Evolutionary conservation across 2,113 vertebrate genomes (phyloP).

Genomic region (Lasiurus cinereus): DNA sequence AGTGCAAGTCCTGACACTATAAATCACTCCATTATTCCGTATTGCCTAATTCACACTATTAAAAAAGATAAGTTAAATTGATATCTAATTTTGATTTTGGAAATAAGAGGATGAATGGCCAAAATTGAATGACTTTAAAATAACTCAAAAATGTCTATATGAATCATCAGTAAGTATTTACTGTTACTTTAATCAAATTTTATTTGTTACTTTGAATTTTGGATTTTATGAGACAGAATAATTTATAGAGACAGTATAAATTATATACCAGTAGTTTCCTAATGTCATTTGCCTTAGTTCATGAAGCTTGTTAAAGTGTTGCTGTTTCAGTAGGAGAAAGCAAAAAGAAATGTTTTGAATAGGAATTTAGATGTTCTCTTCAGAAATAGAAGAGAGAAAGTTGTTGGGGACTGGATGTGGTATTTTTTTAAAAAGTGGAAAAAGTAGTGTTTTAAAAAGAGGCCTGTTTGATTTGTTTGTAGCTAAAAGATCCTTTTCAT

Average conservation of each 20-base stretch:
- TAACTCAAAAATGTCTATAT: background rate
- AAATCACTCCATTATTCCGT: background rate
- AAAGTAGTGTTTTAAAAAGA: conserved; percentile 48
- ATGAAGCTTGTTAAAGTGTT: conserved; percentile 36
- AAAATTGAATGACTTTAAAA: conserved; percentile 52
- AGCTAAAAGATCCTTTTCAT: background rate
- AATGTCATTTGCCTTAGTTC: background rate
- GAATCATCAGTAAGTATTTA: background rate
- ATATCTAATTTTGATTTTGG: conserved; percentile 34
- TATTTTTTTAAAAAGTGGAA: background rate
- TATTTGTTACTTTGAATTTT: conserved; percentile 23
- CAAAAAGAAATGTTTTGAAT: conserved; percentile 42
- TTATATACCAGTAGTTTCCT: conserved; percentile 34
- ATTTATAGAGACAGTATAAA: background rate
- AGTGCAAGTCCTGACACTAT: background rate
- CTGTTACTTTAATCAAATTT: conserved; percentile 33
- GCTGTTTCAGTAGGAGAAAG: conserved; percentile 52
- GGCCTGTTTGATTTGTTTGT: background rate
- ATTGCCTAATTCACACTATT: background rate
- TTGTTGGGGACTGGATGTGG: background rate
- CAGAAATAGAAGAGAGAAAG: conserved; percentile 50
- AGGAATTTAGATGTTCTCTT: conserved; percentile 29
- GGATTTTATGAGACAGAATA: conserved; percentile 2
- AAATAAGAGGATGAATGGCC: conserved; percentile 21
- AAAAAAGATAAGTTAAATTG: background rate